Percentiles rank a stretch among this genome's conserved stretches.
Evolutionary conservation across 1,140 invertebrate genomes (phyloP).

Genomic region (Tyrophagus putrescentiae): DNA sequence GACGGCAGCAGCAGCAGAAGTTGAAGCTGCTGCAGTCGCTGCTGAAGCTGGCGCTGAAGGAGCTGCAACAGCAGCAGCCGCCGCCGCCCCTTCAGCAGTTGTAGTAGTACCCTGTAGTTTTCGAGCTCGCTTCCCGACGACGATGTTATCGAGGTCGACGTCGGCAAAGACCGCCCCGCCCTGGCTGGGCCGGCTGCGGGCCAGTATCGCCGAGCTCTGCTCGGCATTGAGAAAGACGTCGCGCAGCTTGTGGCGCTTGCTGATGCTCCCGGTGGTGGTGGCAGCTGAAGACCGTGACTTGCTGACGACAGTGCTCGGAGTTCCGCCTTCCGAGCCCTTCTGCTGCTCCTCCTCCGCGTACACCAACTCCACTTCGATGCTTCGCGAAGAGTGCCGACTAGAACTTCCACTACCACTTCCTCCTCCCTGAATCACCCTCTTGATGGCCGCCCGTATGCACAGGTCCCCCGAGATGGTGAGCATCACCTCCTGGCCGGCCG

Average conservation of each 20-base stretch:
- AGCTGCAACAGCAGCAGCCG: background rate
- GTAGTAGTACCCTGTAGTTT: background rate
- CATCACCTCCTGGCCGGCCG: constrained; percentile 19
- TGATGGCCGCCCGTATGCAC: constrained; percentile 16
- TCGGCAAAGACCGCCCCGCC: constrained; percentile 19
- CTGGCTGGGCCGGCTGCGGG: background rate
- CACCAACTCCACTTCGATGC: constrained; percentile 16
- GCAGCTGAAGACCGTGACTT: no score
- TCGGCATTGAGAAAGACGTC: constrained; percentile 21
- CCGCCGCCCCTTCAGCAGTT: background rate
- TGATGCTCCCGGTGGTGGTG: no score
- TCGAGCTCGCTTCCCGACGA: constrained; percentile 15
- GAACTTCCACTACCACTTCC: no score
- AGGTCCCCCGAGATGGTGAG: constrained; percentile 22
- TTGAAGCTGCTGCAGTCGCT: no score
- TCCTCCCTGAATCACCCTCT: background rate
- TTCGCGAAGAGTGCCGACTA: no score
- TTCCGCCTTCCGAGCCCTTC: no score
- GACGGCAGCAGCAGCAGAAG: no score
- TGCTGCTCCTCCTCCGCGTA: background rate
- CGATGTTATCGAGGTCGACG: constrained; percentile 24
- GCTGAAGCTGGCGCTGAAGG: no score
- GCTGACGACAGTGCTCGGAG: no score
- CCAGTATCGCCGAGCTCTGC: background rate
- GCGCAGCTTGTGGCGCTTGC: background rate